Conservation (phyloP, 2,797 vertebrate genomes). For the Knipowitschia caucasica region DNA sequence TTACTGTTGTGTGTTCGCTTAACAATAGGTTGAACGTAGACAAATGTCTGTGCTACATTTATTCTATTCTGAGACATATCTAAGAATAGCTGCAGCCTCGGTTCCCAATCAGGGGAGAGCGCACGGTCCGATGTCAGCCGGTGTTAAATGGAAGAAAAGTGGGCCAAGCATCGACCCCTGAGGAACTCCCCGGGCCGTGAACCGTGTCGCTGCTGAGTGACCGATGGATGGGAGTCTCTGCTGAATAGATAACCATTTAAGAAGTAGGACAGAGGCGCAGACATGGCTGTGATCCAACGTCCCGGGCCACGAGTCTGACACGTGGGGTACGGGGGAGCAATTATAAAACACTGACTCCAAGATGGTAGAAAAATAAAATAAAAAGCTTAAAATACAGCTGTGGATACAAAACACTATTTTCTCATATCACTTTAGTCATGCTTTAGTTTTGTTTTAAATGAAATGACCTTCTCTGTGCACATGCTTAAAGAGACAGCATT, state of each 20-base stretch:
- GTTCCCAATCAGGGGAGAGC: background rate
- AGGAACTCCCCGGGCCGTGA: background rate
- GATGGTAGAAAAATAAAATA: too few relatives aligned
- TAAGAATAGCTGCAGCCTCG: background rate
- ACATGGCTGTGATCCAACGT: background rate
- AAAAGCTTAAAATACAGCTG: too few relatives aligned
- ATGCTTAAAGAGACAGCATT: too few relatives aligned
- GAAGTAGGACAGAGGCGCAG: conserved; percentile 4
- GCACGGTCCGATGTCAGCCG: background rate
- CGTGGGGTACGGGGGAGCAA: background rate
- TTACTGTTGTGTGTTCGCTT: too few relatives aligned
- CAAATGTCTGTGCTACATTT: too few relatives aligned
- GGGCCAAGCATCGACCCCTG: conserved; percentile 5
- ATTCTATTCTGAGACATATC: background rate
- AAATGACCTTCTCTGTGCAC: too few relatives aligned
- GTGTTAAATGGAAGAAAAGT: conserved; percentile 9
- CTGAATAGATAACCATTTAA: background rate
- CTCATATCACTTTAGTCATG: too few relatives aligned
- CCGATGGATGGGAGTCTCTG: conserved; percentile 1
- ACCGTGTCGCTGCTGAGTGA: conserved; percentile 4
- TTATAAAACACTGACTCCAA: too few relatives aligned
- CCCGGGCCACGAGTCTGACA: background rate
- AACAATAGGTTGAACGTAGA: too few relatives aligned
- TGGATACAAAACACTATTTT: too few relatives aligned
- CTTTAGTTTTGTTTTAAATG: too few relatives aligned